Base-by-base conservation (phyloP, 1,140 invertebrate genomes). In the Drosophila parabipectinata region DNA sequence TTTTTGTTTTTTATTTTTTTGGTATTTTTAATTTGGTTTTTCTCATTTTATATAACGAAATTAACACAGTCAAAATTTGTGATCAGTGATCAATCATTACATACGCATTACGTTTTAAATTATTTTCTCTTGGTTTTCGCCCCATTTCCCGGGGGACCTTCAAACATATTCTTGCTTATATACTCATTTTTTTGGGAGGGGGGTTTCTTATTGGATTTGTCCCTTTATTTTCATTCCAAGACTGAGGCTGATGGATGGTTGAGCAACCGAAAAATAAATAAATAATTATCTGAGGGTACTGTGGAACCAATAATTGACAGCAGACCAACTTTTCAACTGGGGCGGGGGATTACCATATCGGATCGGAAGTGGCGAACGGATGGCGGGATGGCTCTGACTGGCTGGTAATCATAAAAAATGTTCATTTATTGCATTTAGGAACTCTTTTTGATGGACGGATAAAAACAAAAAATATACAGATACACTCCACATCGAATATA, bases 31-130 rank as follows among this genome's bases (percentile, higher is more conserved):
- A 45, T 58, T 71, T 87, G 51, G 34, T 73, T 83, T 76, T 76
- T 64, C 72, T 79, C 61, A 77, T 78, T 88, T 76, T 88, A 84
- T 88, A 77, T 88, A 88, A 88, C 83, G 85, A 90, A 90, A 90
- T 90, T 90, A 90, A 90, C 81, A 90, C 87, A 90, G 87, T 90
- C 85, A 90, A 90, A 90, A 90, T 90, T 90, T 87, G 82, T 90
- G 87, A 90, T 90, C 87, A 90, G 77, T 90, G 87, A 90, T 90
- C 87, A 90, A 87, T 85, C 79, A 87, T 83, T 90, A 87, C 72
- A 90, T 90, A 90, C 78, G 75, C 85, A 90, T 84, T 85, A 90
- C 78, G 75, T 83, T 79, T 85, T 89, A 72, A 84, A 80, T 79
- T 89, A 64, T 87, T 71, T 18, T 67, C 45, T 75, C 53, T 47